Conservation (phyloP, 1,140 invertebrate species). For the Trichonephila clavipes region DNA sequence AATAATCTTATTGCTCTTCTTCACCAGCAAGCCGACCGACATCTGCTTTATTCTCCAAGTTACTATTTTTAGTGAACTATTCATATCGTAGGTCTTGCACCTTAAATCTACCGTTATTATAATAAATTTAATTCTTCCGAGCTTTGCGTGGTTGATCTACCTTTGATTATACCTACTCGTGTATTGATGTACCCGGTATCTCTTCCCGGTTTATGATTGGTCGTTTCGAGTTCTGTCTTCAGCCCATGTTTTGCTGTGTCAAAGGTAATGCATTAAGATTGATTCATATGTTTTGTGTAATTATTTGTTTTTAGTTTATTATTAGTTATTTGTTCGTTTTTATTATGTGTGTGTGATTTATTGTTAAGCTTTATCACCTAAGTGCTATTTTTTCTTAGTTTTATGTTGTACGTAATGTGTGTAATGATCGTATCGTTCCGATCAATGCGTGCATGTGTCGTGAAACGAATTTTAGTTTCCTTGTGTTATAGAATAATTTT, state of each 20-base stretch:
- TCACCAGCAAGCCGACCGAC: neutral
- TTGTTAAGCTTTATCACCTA: neutral
- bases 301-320: neutral
- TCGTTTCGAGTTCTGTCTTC: conserved; percentile 6
- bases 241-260: conserved; percentile 48
- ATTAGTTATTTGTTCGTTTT: neutral
- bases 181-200: neutral
- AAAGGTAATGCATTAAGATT: conserved; percentile 39
- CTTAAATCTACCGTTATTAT: neutral
- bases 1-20: conserved; percentile 7
- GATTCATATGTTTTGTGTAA: neutral
- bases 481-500: no score
- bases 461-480: neutral
- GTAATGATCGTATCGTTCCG: neutral
- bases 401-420: neutral
- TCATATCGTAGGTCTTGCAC: neutral
- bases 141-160: neutral
- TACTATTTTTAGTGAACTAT: conserved; percentile 14
- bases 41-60: conserved; percentile 9
- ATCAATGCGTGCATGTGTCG: neutral
- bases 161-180: neutral
- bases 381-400: neutral
- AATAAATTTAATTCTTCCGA: neutral
- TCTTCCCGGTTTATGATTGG: conserved; percentile 20
- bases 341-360: neutral